Evolutionary conservation across 2,113 vertebrate genomes (phyloP).

Genomic region (Zapus hudsonius): DNA sequence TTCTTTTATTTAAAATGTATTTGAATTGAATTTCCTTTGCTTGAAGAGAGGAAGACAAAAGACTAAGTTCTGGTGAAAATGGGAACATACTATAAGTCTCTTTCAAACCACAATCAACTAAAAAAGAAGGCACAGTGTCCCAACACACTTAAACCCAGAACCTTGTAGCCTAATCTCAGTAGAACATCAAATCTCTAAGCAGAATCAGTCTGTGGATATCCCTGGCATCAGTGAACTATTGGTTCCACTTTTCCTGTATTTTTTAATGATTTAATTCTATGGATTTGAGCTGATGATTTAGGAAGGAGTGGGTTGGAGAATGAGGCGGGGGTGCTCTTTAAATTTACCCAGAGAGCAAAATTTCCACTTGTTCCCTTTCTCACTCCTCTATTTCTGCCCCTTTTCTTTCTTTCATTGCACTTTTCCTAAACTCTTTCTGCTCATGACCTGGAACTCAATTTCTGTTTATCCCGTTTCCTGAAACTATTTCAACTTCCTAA

Average conservation of each 20-base stretch:
- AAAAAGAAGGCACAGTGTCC: background rate
- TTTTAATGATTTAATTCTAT: conserved; percentile 3
- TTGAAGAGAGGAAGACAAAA: background rate
- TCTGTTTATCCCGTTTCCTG: background rate
- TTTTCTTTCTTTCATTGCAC: background rate
- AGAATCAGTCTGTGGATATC: background rate
- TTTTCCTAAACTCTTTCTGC: conserved; percentile 26
- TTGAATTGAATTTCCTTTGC: background rate
- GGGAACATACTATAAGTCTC: background rate
- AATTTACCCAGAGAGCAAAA: background rate
- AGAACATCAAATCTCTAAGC: background rate
- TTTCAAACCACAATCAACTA: background rate
- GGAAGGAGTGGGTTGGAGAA: background rate
- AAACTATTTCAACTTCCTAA: background rate
- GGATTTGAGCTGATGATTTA: conserved; percentile 37
- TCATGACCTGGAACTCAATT: conserved; percentile 4
- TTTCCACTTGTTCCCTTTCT: background rate
- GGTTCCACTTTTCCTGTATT: background rate
- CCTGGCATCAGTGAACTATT: background rate
- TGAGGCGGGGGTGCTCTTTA: background rate
- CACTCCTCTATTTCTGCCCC: fast-evolving
- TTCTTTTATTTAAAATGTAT: conserved; percentile 14
- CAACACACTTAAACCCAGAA: background rate
- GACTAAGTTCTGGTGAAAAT: background rate
- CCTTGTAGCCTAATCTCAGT: background rate